Conservation (phyloP, 2,113 vertebrate genomes). For the Ictalurus punctatus region DNA sequence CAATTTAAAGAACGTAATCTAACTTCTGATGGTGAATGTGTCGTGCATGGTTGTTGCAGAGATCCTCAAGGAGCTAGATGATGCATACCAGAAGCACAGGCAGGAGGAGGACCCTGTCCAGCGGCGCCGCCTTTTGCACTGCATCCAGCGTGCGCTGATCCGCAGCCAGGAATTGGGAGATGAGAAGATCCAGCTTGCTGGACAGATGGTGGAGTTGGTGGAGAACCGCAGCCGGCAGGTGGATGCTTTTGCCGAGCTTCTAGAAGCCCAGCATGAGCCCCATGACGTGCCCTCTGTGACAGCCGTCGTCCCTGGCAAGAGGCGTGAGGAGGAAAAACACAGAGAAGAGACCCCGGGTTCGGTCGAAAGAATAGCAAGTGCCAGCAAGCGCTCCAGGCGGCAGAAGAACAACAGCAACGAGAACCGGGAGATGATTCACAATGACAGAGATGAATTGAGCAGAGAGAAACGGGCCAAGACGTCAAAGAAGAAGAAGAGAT, state of each 20-base stretch:
- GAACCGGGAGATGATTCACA: constrained; percentile 82
- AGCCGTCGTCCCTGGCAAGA: constrained; percentile 61
- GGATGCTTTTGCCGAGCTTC: constrained; percentile 87
- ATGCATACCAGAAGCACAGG: constrained; percentile 86
- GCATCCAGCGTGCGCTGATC: constrained; percentile 90
- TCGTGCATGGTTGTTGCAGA: constrained; percentile 71
- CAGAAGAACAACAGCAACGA: constrained; percentile 86
- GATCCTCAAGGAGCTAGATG: constrained; percentile 90
- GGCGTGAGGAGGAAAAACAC: constrained; percentile 79
- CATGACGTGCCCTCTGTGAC: constrained; percentile 67
- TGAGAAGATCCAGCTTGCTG: constrained; percentile 95
- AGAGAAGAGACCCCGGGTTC: constrained; percentile 78
- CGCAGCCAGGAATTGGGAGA: constrained; percentile 94
- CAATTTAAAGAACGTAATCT: background rate
- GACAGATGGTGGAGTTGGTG: constrained; percentile 95
- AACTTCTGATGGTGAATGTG: background rate
- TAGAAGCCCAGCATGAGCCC: constrained; percentile 83
- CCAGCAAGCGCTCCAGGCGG: constrained; percentile 81
- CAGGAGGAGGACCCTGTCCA: constrained; percentile 83
- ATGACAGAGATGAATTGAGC: constrained; percentile 81
- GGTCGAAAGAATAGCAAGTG: constrained; percentile 81
- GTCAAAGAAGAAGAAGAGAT: constrained; percentile 94
- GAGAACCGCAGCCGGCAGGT: constrained; percentile 91
- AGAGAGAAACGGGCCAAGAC: constrained; percentile 92
- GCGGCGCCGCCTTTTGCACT: constrained; percentile 81